Base-by-base conservation (phyloP, 2,888 invertebrate genomes). In the Agrotis ipsilon region DNA sequence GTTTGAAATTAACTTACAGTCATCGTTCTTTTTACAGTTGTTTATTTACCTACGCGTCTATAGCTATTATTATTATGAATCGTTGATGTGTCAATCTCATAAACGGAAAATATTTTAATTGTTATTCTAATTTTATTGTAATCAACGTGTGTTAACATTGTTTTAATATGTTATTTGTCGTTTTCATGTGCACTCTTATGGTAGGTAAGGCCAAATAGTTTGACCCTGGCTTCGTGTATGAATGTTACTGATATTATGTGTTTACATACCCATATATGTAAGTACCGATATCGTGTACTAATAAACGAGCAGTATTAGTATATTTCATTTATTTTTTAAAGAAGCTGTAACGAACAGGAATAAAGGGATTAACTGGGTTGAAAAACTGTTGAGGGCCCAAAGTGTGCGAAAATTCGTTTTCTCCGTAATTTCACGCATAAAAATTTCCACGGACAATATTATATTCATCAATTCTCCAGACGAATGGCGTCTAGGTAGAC, bases 71-170 rank as follows among this genome's bases (percentile, higher is more conserved):
- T 76, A 39, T 39, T 39, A 39, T 39, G 18, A 43, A 75, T 54
- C 16, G 7, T 9, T 19, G 45, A 64, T 75, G 66, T 43, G 74
- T 79, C 57, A 66, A 74, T 67, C 24, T 19, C 24, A 59, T 59
- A 46, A n/a, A 46, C n/a, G 49, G 62, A 75, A 80, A 60, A 80
- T 68, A 27, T 59, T 62, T 75, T 67, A 75, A 63, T 75, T 24
- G 68, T 13, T 49, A 68, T 68, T 72, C 55, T 68, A 75, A 76
- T 76, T 68, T 72, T 51, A 45, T 51, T 32, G 19, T 24, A 32
- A 49, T 57, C 49, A 57, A 49, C 68, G 32, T 45, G 45, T 45
- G 48, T 68, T 55, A 7, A 32, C 21, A 18, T 55, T 67, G 48
- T 71, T 39, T 51, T 27, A 19, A 46, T 67, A 14, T 6, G 14